Evolutionary conservation across 2,113 vertebrate species (phyloP).

Genomic region (Zosterops japonicus): DNA sequence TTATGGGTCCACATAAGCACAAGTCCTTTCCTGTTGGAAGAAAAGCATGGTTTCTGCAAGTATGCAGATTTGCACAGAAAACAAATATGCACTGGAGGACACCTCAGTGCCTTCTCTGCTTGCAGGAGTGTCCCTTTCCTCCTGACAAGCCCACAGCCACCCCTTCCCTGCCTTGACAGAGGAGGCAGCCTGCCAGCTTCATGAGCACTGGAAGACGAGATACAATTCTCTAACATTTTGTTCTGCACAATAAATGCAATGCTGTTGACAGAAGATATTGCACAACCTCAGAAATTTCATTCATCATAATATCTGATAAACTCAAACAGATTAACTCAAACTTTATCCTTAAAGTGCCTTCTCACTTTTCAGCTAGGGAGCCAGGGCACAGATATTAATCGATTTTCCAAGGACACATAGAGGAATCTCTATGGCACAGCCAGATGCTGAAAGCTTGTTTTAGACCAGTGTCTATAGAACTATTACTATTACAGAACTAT

Average conservation of each 20-base stretch:
- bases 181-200: not conserved
- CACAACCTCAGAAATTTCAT: not conserved
- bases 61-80: not conserved
- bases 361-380: not conserved
- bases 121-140: not conserved
- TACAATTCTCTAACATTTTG: not conserved
- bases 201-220: not conserved
- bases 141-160: not conserved
- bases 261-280: constrained; percentile 1
- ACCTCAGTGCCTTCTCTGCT: not conserved
- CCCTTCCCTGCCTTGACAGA: accelerated
- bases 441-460: not conserved
- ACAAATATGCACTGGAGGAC: not conserved
- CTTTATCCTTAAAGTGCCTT: not conserved
- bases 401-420: not conserved
- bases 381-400: not conserved
- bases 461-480: not conserved
- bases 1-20: not conserved
- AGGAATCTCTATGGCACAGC: not conserved
- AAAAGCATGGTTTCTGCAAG: not conserved
- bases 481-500: not conserved
- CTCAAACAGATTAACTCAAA: not conserved
- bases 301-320: not conserved
- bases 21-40: not conserved
- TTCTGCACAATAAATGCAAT: not conserved